Base-by-base conservation (phyloP, 2,888 invertebrate species). In the Melikaiella ostensackeni region DNA sequence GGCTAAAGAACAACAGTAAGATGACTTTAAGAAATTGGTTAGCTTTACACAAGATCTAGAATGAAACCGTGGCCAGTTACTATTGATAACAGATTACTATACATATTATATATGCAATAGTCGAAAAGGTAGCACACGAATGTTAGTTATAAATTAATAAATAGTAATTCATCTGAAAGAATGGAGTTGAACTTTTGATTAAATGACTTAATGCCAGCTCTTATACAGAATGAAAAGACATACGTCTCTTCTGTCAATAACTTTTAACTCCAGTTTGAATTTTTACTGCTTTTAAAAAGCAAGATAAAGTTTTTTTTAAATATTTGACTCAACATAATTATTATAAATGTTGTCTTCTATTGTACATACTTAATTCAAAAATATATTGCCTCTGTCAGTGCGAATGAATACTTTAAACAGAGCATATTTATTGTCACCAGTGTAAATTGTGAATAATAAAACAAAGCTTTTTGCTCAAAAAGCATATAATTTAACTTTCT, bases 1-100 rank as follows among this genome's bases (percentile, higher is more conserved):
- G 97, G 97, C 80, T 95, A 93, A 50, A 50, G n/a, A 8, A 50
- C 7, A 38, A 38, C 38, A 38, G 13, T 38, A 38, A 38, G 13
- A 38, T 38, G 38, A 38, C 13, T 38, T 13, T 38, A 7, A 4
- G 38, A 38, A 13, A n/a, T 50, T 50, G 50, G n/a, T 50, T 6
- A n/a, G 8, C 50, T 50, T 46, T 46, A 46, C n/a, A n/a, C 64
- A 24, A 42, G 63, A 38, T 13, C 13, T 35, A 21, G 13, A 63
- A 11, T 21, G 63, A 35, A 35, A 63, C 16, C 21, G 38, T 21
- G 63, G 63, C 63, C 63, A 63, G 35, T 35, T 21, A 38, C 35
- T 63, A 21, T 13, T 35, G 7, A 38, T 63, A 63, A 35, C 13
- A 11, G 21, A 38, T 38, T 38, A 11, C 9, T 30, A 30, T 30